These are phyloP conservation scores for Brachypalpus laphriformis DNA, from an alignment of 2,888 invertebrate species.

Conservation along the genomic window DNA sequence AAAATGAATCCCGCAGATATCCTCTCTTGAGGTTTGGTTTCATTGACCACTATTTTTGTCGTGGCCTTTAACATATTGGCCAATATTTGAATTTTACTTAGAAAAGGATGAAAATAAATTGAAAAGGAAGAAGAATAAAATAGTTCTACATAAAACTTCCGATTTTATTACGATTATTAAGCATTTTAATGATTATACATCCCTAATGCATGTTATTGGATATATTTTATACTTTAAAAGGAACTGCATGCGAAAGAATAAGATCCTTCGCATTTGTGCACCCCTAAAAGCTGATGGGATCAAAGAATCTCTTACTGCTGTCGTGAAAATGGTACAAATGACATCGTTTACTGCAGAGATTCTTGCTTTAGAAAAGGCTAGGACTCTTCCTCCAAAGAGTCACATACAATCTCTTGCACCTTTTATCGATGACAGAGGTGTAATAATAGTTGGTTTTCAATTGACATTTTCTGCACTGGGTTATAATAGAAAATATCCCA, in stretches of 20 bases:
- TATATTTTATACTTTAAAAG: constrained; percentile 45
- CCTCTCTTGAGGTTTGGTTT: constrained; percentile 42
- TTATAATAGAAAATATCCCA: no score
- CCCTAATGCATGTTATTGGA: constrained; percentile 44
- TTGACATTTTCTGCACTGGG: constrained; percentile 46
- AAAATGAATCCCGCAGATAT: constrained; percentile 58
- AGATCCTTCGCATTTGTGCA: constrained; percentile 1
- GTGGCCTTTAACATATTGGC: no score
- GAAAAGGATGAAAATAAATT: no score
- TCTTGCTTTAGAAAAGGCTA: no score
- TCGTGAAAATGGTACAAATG: constrained; percentile 44
- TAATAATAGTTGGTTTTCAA: constrained; percentile 63
- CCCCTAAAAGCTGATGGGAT: constrained; percentile 27
- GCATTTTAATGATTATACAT: no score
- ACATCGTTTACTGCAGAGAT: constrained; percentile 27
- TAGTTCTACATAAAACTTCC: no score
- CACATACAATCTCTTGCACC: no score
- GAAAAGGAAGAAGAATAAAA: no score
- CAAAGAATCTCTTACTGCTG: constrained; percentile 8
- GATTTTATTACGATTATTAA: no score
- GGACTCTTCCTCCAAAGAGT: no score
- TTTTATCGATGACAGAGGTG: constrained; percentile 48
- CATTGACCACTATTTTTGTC: no score
- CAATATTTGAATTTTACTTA: no score
- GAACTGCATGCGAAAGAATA: constrained; percentile 36